Base-by-base conservation (phyloP, 2,797 vertebrate genomes). In the Gymnoscopelus braueri region DNA sequence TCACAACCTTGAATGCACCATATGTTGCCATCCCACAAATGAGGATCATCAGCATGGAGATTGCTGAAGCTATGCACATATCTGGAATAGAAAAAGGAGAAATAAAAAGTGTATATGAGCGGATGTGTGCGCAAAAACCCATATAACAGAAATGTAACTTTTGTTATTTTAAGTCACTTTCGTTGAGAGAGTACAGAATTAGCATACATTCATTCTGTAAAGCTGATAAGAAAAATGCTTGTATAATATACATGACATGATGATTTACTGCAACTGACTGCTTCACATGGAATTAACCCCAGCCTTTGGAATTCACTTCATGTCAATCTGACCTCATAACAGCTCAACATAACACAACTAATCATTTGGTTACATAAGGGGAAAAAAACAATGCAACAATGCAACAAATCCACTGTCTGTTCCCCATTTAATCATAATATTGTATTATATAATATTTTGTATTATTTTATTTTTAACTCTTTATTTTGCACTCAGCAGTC, bases 1-100 rank as follows among this genome's bases (percentile, higher is more conserved):
- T 44, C 7, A 44, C 39, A 44, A 7, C 98, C 96, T 98, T 98
- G 80, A 96, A 98, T 0, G 98, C 98, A 0, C 98, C 97, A 0
- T 98, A 99, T 0, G 96, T 96, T 44, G 97, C 97, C 98, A 99
- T 99, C 4, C 95, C 97, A 90, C 97, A 98, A 74, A 98, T 98
- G 26, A 98, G 90, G 79, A 99, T 98, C 97, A 99, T 98, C 51
- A 99, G 95, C 65, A 99, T 91, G 75, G 97, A 99, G 88, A 99
- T 96, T 0, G 95, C 96, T 0, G 96, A 96, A 59, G 96, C 97
- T 32, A 99, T 98, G 87, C 96, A 97, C 95, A 98, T 96, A 83
- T 98, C 98, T 99, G 92, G 2, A 68, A 47, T 13, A 79, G 49
- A 11, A 13, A 51, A 13, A 44, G 55, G 63, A 48, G 72, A 35